Base-by-base conservation (phyloP, 2,113 vertebrate genomes). In the Electrona antarctica region DNA sequence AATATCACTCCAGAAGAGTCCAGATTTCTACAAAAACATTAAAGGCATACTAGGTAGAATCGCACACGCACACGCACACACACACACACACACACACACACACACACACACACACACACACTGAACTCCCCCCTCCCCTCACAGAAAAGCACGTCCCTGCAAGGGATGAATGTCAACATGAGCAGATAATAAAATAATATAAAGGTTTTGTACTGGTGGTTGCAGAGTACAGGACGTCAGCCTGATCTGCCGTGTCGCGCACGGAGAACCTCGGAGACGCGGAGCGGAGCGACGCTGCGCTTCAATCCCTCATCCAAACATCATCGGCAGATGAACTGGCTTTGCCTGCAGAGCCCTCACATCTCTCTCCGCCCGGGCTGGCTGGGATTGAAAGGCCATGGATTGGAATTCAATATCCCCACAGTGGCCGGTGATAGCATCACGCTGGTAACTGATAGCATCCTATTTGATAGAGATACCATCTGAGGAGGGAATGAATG, bases 361-460 rank as follows among this genome's bases (percentile, higher is more conserved):
- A 41, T 12, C 10, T 54, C 13, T 54, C 52, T 45, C 13, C 29
- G 77, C 80, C 80, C 78, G 21, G 21, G 21, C 71, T 56, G 61
- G 57, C 79, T 55, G 66, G 64, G 52, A 65, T 64, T 71, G 51
- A 28, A 52, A 56, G 66, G 73, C 64, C 71, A 65, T 69, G 78
- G 77, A 85, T 90, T 88, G 87, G 67, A 88, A 83, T 88, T 81
- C 84, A 83, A 83, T 88, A 80, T 85, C 73, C 81, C 59, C 79
- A 71, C 69, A 73, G 72, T 79, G 72, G 74, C 80, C 68, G 73
- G 57, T 64, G 87, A 87, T 87, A 80, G 76, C 75, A 88, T 90
- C 84, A 73, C 76, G 67, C 73, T 10, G 57, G 73, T 71, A 74
- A 65, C 85, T 74, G 89, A 90, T 90, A 88, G 74, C 77, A 86